Percentiles rank a stretch among this genome's conserved stretches.
Evolutionary conservation across 2,888 invertebrate genomes (phyloP).

Genomic region (Eristalis tenax): DNA sequence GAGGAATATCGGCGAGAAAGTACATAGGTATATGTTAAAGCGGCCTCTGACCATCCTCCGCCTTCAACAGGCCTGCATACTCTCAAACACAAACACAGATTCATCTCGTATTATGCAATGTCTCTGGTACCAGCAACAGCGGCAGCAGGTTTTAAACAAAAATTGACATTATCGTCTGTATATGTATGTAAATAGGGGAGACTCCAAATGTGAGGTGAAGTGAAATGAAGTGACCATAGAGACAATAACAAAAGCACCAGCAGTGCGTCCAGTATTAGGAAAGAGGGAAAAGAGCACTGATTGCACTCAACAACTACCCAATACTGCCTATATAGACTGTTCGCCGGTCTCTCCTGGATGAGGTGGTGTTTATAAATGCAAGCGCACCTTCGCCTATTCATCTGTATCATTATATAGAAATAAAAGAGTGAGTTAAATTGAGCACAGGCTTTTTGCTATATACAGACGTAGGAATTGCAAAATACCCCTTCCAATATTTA

Average conservation of each 20-base stretch:
- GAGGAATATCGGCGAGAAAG: conserved; percentile 8
- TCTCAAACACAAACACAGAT: conserved; percentile 19
- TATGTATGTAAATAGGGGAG: conserved; percentile 47
- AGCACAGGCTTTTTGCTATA: conserved; percentile 23
- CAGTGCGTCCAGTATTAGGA: conserved; percentile 13
- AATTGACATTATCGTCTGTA: conserved; percentile 53
- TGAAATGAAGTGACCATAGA: conserved; percentile 28
- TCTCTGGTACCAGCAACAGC: conserved; percentile 38
- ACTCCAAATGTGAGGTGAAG: conserved; percentile 25
- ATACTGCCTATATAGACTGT: conserved; percentile 9
- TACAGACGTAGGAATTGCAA: conserved; percentile 23
- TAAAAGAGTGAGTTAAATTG: conserved; percentile 47
- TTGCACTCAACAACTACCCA: conserved; percentile 30
- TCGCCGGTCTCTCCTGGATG: neutral
- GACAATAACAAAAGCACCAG: conserved; percentile 19
- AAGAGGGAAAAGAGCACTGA: conserved; percentile 4
- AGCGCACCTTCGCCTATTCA: conserved; percentile 55
- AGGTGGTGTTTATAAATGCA: conserved; percentile 15
- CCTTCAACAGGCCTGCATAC: conserved; percentile 19
- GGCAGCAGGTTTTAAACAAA: conserved; percentile 55
- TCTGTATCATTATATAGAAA: conserved; percentile 15
- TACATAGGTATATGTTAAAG: conserved; percentile 1
- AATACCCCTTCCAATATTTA: conserved; percentile 37
- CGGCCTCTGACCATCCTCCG: conserved; percentile 29
- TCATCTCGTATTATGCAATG: conserved; percentile 58